Conservation (phyloP, 2,113 vertebrate species). For the Australoheros scitulus region DNA sequence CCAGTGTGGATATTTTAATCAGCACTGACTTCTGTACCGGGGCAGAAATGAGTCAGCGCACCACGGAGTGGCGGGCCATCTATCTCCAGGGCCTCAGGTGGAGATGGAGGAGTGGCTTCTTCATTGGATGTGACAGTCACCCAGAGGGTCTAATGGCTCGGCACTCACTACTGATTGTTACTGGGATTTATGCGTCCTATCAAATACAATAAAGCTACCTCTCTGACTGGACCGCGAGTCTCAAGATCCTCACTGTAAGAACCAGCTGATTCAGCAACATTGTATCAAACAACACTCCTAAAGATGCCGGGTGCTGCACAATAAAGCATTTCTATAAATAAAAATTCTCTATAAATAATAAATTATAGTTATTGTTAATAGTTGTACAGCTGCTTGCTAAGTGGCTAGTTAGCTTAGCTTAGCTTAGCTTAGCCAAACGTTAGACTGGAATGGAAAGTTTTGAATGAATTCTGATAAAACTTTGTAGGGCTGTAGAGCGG, state of each 20-base stretch:
- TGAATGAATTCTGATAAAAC: too few relatives aligned
- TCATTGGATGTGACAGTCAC: constrained; percentile 62
- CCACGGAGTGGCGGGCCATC: constrained; percentile 57
- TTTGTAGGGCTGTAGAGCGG: too few relatives aligned
- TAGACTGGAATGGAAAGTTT: not conserved
- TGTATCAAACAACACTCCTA: not conserved
- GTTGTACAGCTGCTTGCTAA: not conserved
- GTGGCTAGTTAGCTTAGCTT: not conserved
- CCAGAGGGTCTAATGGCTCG: constrained; percentile 45
- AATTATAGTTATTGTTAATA: not conserved
- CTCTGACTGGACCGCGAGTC: not conserved
- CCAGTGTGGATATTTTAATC: constrained; percentile 80
- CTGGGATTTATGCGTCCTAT: constrained; percentile 60
- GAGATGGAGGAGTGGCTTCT: constrained; percentile 48
- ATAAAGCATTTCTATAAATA: not conserved
- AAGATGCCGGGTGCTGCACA: not conserved
- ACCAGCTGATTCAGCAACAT: not conserved
- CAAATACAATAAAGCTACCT: constrained; percentile 56
- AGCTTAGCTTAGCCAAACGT: not conserved
- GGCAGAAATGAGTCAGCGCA: constrained; percentile 54
- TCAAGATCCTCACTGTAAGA: not conserved
- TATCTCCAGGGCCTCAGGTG: constrained; percentile 65
- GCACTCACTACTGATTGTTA: constrained; percentile 44
- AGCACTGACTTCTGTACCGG: constrained; percentile 72
- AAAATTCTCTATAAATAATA: not conserved